These are phyloP conservation scores for Ateles fusciceps DNA, from an alignment of 2,797 vertebrate genomes.

Conservation along the genomic window DNA sequence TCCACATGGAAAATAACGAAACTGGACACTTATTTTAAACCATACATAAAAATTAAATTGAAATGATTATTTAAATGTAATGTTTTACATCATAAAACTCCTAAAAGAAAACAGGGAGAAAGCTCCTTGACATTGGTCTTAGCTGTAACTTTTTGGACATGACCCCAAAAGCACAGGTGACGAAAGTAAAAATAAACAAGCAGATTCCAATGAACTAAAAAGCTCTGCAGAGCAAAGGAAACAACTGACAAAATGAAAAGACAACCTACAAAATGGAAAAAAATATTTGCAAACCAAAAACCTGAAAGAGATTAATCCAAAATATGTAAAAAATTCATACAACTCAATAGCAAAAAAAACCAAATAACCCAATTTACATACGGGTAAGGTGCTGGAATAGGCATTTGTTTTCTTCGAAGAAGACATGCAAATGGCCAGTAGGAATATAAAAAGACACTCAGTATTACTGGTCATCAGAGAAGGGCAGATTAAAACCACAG, in stretches of 20 bases:
- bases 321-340: not conserved
- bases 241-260: not conserved
- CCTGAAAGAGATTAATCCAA: not conserved
- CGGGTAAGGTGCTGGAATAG: not conserved
- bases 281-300: not conserved
- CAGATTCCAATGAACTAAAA: not conserved
- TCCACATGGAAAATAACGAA: not conserved
- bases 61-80: not conserved
- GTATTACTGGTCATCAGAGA: not conserved
- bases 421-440: not conserved
- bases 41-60: not conserved
- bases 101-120: not conserved
- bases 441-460: not conserved
- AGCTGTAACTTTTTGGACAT: not conserved
- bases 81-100: not conserved
- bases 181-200: not conserved
- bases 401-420: not conserved
- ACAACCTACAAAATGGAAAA: not conserved
- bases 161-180: not conserved
- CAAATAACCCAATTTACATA: not conserved
- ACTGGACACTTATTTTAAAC: not conserved
- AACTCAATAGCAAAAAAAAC: not conserved
- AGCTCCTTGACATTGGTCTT: not conserved
- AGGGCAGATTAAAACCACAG: not conserved
- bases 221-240: not conserved